Base-by-base conservation (phyloP, 2,888 invertebrate species). In the Oxycera nigricornis region DNA sequence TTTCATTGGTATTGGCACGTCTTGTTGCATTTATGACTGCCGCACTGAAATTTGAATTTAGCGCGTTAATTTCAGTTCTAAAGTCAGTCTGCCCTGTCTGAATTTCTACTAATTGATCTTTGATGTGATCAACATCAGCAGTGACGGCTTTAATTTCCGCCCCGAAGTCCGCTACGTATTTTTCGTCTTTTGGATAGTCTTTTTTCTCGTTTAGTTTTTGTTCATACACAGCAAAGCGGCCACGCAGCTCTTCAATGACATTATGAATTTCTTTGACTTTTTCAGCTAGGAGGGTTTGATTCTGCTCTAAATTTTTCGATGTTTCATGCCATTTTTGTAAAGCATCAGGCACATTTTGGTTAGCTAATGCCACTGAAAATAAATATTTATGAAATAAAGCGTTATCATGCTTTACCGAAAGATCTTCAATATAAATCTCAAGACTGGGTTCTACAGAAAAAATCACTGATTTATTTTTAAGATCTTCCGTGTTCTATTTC, bases 281-380 rank as follows among this genome's bases (percentile, higher is more conserved):
- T 65, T 82, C 83, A 78, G 87, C 88, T 70, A 92, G 86, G 70
- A 86, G 86, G 30, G 89, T 91, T 78, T 91, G 91, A 83, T 92
- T 92, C 77, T 89, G 89, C 76, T 89, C 88, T 55, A 92, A 85
- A 79, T 89, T 90, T 81, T 89, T 90, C 9, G 91, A 89, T 6
- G 90, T 87, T 11, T 91, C 90, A 82, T 92, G 92, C 83, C 91
- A 92, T 80, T 90, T 87, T 83, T 92, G 92, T 68, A 92, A 82
- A 1, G 89, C 90, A 81, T 91, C 91, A 68, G 90, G 91, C 78
- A 92, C 89, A 75, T 89, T 89, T 82, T 89, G 89, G 82, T 89
- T 92, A 81, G 90, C 91, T 76, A 90, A 90, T 84, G 89, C 86
- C 81, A 92, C 90, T 90, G 84, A 79, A 79, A 76, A 61, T 11